Conservation (phyloP, 2,797 vertebrate species). For the Coluber constrictor region DNA sequence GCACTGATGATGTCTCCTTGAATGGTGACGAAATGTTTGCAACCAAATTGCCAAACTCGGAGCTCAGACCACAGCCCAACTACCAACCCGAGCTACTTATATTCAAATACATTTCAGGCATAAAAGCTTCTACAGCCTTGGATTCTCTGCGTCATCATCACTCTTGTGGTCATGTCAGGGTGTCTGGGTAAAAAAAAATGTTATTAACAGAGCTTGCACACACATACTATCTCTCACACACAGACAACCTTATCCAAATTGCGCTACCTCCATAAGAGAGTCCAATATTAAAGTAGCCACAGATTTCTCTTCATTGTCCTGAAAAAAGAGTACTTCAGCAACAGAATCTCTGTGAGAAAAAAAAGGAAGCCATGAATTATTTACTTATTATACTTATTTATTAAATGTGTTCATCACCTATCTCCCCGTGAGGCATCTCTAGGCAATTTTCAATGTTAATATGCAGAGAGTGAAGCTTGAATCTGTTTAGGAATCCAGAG, state of each 20-base stretch:
- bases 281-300: conserved; percentile 94
- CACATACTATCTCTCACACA: background rate
- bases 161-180: background rate
- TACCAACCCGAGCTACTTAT: too few relatives aligned
- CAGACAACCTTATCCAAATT: background rate
- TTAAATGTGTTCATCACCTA: background rate
- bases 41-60: too few relatives aligned
- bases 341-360: conserved; percentile 83
- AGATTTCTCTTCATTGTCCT: conserved; percentile 98
- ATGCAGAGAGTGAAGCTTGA: too few relatives aligned
- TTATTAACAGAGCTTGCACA: background rate
- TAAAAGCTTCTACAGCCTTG: background rate
- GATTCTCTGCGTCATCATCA: background rate
- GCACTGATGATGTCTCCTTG: too few relatives aligned
- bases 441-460: background rate
- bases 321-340: conserved; percentile 95
- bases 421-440: background rate
- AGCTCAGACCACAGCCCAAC: too few relatives aligned
- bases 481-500: background rate
- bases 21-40: too few relatives aligned
- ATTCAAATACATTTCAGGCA: background rate
- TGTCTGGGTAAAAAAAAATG: background rate
- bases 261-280: conserved; percentile 88
- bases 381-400: background rate
- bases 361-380: conserved; percentile 11